Base-by-base conservation (phyloP, 1,140 invertebrate species). In the Bombus pascuorum region DNA sequence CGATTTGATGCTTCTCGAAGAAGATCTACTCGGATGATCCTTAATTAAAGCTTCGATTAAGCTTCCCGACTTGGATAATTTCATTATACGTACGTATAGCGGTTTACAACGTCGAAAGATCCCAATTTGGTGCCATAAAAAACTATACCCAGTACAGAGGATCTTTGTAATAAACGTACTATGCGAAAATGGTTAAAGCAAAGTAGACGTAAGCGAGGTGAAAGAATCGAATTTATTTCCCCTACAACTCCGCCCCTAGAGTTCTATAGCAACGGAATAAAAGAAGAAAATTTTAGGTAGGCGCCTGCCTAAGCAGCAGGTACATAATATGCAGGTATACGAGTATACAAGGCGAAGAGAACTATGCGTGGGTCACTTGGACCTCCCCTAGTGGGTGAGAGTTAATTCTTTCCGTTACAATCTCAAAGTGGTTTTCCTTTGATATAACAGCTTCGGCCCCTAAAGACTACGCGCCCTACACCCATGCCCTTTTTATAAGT, bases 321-420 rank as follows among this genome's bases (percentile, higher is more conserved):
- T 53, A 53, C 47, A 8, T 22, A 22, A 53, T 22, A 53, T 0
- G 15, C 47, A 53, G 47, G 53, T 77, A 76, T 62, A 59, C 47
- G 47, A 53, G 28, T 66, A 34, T 37, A 42, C 75, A 65, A 65
- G 12, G n/a, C 37, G 28, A 10, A 65, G 42, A 42, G 28, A 65
- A 44, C 57, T 62, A 62, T 32, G n/a, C 22, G 74, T 34, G 9
- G 75, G 57, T 65, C 57, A 22, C n/a, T 57, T 22, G 25, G n/a
- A 78, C 37, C 57, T 66, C 37, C 57, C 59, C 9, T 65, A 22
- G 15, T 1, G 57, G 28, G 75, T 28, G 59, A 34, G 37, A 78
- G 39, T 77, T 65, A 77, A 77, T 42, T 39, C 75, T 78, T 32
- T 15, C 13, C 18, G 59, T 32, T 78, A 59, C 57, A 42, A 65